phyloP scores from a whole-genome alignment of 2,888 invertebrate species.

The Noctua fimbriata region DNA sequence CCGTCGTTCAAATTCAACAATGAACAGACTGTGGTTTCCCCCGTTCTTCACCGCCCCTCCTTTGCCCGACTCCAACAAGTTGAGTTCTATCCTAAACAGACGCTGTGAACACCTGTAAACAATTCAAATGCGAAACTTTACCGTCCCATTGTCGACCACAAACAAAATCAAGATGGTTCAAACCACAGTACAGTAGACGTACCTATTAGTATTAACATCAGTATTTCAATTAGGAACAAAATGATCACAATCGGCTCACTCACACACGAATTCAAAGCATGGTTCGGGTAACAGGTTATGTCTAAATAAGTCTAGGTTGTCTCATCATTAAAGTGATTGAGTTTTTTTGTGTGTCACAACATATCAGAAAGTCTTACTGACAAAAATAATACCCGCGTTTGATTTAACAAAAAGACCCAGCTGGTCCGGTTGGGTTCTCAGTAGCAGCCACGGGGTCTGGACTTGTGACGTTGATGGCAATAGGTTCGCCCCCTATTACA shows the following conservation, averaged over 20 bases:
- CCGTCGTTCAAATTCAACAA: slow-evolving; percentile 6
- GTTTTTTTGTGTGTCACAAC: background rate
- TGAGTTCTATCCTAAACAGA: slow-evolving; percentile 30
- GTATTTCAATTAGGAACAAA: background rate
- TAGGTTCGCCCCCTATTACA: background rate
- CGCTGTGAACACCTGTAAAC: slow-evolving; percentile 28
- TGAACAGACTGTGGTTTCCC: background rate
- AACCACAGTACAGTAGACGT: background rate
- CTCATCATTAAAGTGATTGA: background rate
- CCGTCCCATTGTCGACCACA: slow-evolving; percentile 1
- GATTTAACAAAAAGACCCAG: background rate
- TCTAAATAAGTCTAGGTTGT: background rate
- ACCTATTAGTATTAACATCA: background rate
- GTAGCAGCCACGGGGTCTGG: too few relatives aligned
- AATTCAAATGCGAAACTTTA: slow-evolving; percentile 37
- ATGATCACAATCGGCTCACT: background rate
- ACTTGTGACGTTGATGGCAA: too few relatives aligned
- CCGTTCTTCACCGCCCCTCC: slow-evolving; percentile 6
- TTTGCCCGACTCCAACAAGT: slow-evolving; percentile 32
- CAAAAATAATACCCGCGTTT: background rate
- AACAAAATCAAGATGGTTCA: slow-evolving; percentile 36
- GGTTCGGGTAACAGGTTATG: background rate
- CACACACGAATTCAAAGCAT: background rate
- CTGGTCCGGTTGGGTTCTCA: too few relatives aligned
- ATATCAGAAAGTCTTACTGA: background rate